phyloP scores from a whole-genome alignment of 2,888 invertebrate species.

The Agrochola lychnidis region DNA sequence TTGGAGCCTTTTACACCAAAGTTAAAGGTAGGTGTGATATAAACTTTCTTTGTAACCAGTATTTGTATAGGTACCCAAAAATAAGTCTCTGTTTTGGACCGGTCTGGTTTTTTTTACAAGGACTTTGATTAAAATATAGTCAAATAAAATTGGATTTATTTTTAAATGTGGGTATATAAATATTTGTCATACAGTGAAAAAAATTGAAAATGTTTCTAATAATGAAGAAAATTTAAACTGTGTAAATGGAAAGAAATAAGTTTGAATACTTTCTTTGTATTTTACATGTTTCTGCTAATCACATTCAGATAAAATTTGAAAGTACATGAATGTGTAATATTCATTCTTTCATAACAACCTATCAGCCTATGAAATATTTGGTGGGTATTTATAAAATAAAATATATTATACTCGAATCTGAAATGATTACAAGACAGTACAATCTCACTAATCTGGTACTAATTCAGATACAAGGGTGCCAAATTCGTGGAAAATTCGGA shows the following conservation, averaged over 20 bases:
- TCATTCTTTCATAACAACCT: not conserved
- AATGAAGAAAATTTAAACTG: not conserved
- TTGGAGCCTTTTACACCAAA: slow-evolving; percentile 89
- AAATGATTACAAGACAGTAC: no score
- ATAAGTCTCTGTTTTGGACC: not conserved
- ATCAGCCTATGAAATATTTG: not conserved
- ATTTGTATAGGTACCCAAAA: not conserved
- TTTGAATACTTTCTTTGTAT: not conserved
- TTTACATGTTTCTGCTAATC: not conserved
- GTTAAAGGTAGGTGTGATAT: slow-evolving; percentile 84
- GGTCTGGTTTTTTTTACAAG: not conserved
- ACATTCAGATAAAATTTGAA: not conserved
- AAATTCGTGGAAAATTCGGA: no score
- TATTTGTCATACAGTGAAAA: not conserved
- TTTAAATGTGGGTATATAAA: not conserved
- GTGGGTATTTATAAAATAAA: not conserved
- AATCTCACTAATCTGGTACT: no score
- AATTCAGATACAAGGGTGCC: no score
- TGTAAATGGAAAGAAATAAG: not conserved
- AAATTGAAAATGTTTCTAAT: no score
- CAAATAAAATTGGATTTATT: not conserved
- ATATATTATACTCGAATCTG: not conserved
- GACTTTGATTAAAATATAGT: not conserved
- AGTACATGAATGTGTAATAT: not conserved
- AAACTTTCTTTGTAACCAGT: not conserved